These are phyloP conservation scores for Salvelinus alpinus DNA, from an alignment of 2,113 vertebrate species.

Conservation along the genomic window DNA sequence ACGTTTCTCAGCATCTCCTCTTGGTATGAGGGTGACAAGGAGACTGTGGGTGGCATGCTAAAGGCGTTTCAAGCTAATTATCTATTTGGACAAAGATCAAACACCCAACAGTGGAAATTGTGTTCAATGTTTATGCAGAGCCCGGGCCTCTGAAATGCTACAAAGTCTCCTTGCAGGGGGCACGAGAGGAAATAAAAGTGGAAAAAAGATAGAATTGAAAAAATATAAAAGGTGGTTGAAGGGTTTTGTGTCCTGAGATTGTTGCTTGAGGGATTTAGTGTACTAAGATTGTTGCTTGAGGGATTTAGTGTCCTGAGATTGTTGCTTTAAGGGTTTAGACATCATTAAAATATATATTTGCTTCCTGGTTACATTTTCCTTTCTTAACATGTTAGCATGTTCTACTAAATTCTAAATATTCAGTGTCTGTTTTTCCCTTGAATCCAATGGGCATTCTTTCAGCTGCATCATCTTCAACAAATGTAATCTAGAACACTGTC, in stretches of 20 bases:
- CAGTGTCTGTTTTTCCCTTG: no score
- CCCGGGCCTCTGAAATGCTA: slow-evolving; percentile 22
- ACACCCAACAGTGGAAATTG: slow-evolving; percentile 49
- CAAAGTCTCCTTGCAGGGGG: slow-evolving; percentile 28
- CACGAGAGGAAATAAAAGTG: not conserved
- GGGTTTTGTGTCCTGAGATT: not conserved
- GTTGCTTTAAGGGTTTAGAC: not conserved
- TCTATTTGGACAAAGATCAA: slow-evolving; percentile 64
- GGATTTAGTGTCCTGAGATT: no score
- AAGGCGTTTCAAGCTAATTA: slow-evolving; percentile 54
- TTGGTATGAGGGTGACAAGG: slow-evolving; percentile 26
- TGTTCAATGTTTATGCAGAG: slow-evolving; percentile 41
- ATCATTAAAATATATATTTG: no score
- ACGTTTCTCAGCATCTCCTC: not conserved
- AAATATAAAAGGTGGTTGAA: not conserved
- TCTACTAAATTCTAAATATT: no score
- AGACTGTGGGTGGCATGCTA: slow-evolving; percentile 45
- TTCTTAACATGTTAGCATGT: no score
- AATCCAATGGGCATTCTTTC: no score
- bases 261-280: no score
- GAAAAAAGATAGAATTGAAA: slow-evolving; percentile 11
- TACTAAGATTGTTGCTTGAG: no score
- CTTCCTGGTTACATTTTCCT: no score
- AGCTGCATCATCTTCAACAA: no score
- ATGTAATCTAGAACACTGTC: no score